These are phyloP conservation scores for Acanthiza pusilla DNA, from an alignment of 2,797 vertebrate genomes.

Conservation along the genomic window DNA sequence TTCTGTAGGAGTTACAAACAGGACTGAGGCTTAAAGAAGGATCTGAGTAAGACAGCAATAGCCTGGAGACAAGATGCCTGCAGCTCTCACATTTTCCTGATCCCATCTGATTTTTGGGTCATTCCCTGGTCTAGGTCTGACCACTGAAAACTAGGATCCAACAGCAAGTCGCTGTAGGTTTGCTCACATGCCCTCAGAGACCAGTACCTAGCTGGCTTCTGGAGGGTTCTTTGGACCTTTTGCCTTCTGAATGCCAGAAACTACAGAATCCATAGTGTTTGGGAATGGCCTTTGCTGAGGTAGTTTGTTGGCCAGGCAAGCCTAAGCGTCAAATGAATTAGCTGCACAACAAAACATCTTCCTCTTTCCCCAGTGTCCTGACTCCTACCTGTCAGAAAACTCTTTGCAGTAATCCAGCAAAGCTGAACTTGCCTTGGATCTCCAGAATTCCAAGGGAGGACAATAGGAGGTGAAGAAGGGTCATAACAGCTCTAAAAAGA, in stretches of 20 bases:
- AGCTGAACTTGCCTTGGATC: background rate
- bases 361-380: conserved; percentile 12
- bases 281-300: conserved; percentile 42
- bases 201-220: background rate
- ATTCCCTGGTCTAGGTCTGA: background rate
- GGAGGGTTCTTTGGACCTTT: background rate
- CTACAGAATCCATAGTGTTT: background rate
- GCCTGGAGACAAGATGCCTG: conserved; percentile 7
- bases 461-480: background rate
- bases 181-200: background rate
- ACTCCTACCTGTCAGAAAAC: background rate
- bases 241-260: background rate
- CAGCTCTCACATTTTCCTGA: background rate
- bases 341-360: background rate
- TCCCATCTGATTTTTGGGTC: background rate
- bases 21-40: conserved; percentile 4
- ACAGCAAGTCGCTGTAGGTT: background rate
- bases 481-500: background rate
- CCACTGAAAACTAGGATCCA: background rate
- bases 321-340: background rate
- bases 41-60: background rate
- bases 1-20: conserved; percentile 20
- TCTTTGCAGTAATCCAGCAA: background rate
- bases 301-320: conserved; percentile 46
- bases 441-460: background rate